Conservation (phyloP, 2,113 vertebrate genomes). For the Corythornis madagascariensis region DNA sequence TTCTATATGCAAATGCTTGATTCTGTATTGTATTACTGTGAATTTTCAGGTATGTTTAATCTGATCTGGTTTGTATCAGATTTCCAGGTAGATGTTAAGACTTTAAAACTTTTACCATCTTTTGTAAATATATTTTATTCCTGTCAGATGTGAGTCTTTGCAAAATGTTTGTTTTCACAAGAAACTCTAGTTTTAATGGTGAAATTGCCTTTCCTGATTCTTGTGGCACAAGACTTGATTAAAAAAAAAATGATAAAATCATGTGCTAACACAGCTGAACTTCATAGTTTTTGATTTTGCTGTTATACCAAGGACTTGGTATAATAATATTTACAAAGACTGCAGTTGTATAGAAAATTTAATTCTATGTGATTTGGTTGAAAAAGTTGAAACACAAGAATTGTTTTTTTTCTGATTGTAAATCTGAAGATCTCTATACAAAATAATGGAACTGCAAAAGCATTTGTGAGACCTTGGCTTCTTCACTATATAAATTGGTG, state of each 20-base stretch:
- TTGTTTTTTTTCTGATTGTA: not conserved
- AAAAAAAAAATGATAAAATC: not conserved
- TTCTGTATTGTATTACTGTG: not conserved
- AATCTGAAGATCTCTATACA: not conserved
- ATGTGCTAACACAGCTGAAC: accelerated
- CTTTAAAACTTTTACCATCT: not conserved
- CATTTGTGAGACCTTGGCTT: not conserved
- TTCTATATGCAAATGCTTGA: not conserved
- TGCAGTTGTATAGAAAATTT: not conserved
- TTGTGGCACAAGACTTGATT: not conserved
- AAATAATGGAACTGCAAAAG: not conserved
- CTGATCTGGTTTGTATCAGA: not conserved
- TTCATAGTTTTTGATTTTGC: not conserved
- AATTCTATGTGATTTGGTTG: not conserved
- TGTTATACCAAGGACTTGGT: not conserved
- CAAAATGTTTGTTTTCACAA: not conserved
- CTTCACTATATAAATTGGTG: not conserved
- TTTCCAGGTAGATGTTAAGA: not conserved
- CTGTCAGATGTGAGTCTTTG: not conserved
- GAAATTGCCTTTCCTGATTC: not conserved
- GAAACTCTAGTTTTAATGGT: not conserved
- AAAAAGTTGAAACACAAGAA: not conserved
- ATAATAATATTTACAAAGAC: not conserved
- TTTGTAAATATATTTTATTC: not conserved
- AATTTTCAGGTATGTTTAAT: not conserved